Evolutionary conservation across 2,888 invertebrate genomes (phyloP).

Genomic region (Dasysyrphus tricinctus): DNA sequence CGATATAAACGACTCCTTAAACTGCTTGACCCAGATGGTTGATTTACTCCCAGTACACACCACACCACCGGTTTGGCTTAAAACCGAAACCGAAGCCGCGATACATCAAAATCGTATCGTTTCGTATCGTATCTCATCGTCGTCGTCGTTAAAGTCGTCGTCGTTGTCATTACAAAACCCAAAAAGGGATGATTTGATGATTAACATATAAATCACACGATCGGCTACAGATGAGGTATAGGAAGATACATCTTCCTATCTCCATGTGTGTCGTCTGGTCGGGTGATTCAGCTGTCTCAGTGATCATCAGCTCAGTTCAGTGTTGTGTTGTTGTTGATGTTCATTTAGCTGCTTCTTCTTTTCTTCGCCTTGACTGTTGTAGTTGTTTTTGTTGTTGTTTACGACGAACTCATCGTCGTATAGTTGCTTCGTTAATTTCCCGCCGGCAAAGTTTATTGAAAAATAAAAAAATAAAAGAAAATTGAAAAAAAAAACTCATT

Average conservation of each 20-base stretch:
- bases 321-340: conserved; percentile 31
- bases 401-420: conserved; percentile 25
- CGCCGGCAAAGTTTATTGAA: conserved; percentile 68
- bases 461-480: conserved; percentile 36
- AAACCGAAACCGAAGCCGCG: conserved; percentile 12
- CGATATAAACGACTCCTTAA: conserved; percentile 56
- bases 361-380: conserved; percentile 20
- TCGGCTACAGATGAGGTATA: conserved; percentile 43
- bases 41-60: conserved; percentile 22
- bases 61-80: not conserved
- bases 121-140: not conserved
- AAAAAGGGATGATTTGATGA: conserved; percentile 75
- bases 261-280: conserved; percentile 40
- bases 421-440: conserved; percentile 63
- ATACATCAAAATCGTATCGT: conserved; percentile 24
- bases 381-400: conserved; percentile 40
- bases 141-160: conserved; percentile 9
- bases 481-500: conserved; percentile 54
- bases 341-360: conserved; percentile 29
- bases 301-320: conserved; percentile 6
- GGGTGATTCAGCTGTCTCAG: conserved; percentile 12
- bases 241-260: conserved; percentile 36
- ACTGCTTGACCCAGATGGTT: conserved; percentile 38
- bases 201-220: conserved; percentile 75
- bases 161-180: conserved; percentile 51